A percentile compares a stretch with the other conserved stretches of the same genome.
These are phyloP conservation scores for Pelodiscus sinensis DNA, from an alignment of 2,113 vertebrate genomes.

Conservation along the genomic window DNA sequence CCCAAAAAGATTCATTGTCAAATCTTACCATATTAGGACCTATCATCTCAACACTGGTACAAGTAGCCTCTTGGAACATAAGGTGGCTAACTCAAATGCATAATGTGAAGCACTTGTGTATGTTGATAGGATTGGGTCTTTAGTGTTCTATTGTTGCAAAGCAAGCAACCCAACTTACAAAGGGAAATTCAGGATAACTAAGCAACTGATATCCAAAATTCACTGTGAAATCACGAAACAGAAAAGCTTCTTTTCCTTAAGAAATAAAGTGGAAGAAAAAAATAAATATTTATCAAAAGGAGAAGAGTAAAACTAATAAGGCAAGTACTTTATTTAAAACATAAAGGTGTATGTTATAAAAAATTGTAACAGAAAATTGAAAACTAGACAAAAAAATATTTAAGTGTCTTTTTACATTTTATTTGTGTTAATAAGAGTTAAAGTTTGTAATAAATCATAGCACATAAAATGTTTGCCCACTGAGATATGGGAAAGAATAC, in stretches of 20 bases:
- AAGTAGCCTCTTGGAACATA: neutral
- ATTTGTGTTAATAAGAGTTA: accelerated
- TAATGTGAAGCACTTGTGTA: accelerated
- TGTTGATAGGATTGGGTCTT: neutral
- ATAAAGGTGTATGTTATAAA: neutral
- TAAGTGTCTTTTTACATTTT: neutral
- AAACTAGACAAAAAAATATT: neutral
- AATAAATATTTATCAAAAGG: neutral
- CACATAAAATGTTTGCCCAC: accelerated
- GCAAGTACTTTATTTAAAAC: neutral
- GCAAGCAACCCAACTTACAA: accelerated
- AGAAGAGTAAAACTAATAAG: neutral
- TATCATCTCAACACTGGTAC: neutral
- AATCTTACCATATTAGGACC: neutral
- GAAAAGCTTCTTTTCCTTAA: neutral
- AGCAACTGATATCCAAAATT: neutral
- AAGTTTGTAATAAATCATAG: neutral
- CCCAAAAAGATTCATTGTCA: neutral
- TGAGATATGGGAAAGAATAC: neutral
- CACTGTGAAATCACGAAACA: neutral
- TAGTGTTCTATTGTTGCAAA: neutral
- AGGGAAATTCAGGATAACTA: neutral
- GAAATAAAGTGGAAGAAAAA: neutral
- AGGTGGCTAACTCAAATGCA: accelerated
- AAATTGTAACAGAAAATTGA: neutral